Evolutionary conservation across 2,797 vertebrate genomes (phyloP).

Genomic region (Liasis olivaceus): DNA sequence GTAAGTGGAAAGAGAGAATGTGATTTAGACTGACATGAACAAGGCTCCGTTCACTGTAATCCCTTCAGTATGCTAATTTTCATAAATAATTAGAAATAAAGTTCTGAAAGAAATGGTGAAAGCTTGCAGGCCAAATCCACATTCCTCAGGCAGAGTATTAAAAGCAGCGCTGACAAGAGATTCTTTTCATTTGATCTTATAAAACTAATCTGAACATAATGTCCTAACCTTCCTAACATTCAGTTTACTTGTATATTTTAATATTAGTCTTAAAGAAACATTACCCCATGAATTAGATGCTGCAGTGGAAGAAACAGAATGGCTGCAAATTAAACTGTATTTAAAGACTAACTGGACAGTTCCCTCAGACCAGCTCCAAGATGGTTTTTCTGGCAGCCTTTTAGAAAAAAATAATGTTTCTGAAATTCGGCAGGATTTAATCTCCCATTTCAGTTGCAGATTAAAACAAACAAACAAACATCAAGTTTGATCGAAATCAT

Average conservation of each 20-base stretch:
- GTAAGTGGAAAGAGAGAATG: background rate
- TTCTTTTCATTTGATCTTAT: slow-evolving; percentile 45
- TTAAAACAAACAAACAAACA: background rate
- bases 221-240: slow-evolving; percentile 52
- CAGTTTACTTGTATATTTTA: slow-evolving; percentile 19
- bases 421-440: background rate
- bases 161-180: background rate
- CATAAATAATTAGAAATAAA: slow-evolving; percentile 33
- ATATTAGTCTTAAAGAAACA: slow-evolving; percentile 47
- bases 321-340: slow-evolving; percentile 24
- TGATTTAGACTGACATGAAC: background rate
- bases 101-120: background rate
- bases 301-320: slow-evolving; percentile 20
- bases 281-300: background rate
- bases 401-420: slow-evolving; percentile 11
- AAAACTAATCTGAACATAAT: slow-evolving; percentile 46
- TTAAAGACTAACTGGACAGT: slow-evolving; percentile 34
- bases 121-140: background rate
- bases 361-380: background rate
- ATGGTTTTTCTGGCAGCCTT: slow-evolving; percentile 8
- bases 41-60: background rate
- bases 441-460: background rate
- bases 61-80: slow-evolving; percentile 28
- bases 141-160: background rate
- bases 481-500: background rate